Evolutionary conservation across 2,797 vertebrate genomes (phyloP).

Genomic region (Columba guinea): DNA sequence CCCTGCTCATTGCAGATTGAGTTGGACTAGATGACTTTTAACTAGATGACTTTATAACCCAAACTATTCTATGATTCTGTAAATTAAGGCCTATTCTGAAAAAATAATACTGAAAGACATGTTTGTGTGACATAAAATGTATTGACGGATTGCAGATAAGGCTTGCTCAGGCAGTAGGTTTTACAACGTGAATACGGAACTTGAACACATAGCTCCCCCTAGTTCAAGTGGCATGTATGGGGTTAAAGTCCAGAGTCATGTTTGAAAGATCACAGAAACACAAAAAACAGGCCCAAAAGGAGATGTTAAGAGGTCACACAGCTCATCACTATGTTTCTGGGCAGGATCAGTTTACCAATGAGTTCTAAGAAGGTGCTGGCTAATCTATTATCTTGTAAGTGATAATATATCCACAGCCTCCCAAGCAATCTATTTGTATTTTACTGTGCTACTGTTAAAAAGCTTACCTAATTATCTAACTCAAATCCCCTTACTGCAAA

Average conservation of each 20-base stretch:
- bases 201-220: neutral
- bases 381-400: neutral
- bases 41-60: neutral
- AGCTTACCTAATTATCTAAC: neutral
- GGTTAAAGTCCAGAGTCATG: neutral
- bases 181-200: rapidly evolving
- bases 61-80: neutral
- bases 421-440: neutral
- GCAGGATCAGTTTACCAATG: neutral
- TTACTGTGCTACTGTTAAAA: neutral
- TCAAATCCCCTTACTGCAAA: neutral
- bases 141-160: neutral
- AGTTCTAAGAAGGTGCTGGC: neutral
- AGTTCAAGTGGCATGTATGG: neutral
- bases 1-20: neutral
- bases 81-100: neutral
- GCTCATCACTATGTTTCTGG: neutral
- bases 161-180: neutral
- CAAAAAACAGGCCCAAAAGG: neutral
- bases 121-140: neutral
- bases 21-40: neutral
- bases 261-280: neutral
- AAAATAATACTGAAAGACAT: neutral
- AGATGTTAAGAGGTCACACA: neutral
- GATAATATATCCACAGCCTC: neutral